A percentile compares a stretch with the other conserved stretches of the same genome.
These are phyloP conservation scores for Heliconius cydno DNA, from an alignment of 2,888 invertebrate genomes.

Conservation along the genomic window DNA sequence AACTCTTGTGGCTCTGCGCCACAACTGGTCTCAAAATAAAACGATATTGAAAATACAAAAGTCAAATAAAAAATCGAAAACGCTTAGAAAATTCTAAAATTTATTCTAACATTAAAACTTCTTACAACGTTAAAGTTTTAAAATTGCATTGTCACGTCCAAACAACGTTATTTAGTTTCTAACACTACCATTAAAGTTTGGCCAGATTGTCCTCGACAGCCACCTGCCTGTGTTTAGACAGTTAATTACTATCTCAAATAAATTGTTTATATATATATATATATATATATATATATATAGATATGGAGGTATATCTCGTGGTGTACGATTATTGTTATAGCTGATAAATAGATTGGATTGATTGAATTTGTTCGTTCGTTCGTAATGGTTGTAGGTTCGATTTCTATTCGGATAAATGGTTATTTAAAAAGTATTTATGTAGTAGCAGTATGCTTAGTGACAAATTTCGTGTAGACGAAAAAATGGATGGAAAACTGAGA, in stretches of 20 bases:
- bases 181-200: slow-evolving; percentile 40
- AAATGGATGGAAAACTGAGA: too few relatives aligned
- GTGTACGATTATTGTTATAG: too few relatives aligned
- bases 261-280: slow-evolving; percentile 1
- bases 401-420: background rate
- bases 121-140: slow-evolving; percentile 15
- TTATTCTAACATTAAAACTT: background rate
- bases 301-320: background rate
- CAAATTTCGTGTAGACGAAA: too few relatives aligned
- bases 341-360: background rate
- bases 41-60: background rate
- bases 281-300: background rate
- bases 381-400: background rate
- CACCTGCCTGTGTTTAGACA: slow-evolving; percentile 44
- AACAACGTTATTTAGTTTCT: slow-evolving; percentile 29
- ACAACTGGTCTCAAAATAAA: too few relatives aligned
- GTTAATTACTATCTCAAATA: slow-evolving; percentile 25
- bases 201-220: slow-evolving; percentile 36
- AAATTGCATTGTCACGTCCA: slow-evolving; percentile 23
- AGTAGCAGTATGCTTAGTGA: too few relatives aligned
- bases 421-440: too few relatives aligned
- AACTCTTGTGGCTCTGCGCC: too few relatives aligned
- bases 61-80: background rate
- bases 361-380: background rate
- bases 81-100: background rate